These are phyloP conservation scores for Tachuris rubrigastra DNA, from an alignment of 2,113 vertebrate genomes.

Conservation along the genomic window DNA sequence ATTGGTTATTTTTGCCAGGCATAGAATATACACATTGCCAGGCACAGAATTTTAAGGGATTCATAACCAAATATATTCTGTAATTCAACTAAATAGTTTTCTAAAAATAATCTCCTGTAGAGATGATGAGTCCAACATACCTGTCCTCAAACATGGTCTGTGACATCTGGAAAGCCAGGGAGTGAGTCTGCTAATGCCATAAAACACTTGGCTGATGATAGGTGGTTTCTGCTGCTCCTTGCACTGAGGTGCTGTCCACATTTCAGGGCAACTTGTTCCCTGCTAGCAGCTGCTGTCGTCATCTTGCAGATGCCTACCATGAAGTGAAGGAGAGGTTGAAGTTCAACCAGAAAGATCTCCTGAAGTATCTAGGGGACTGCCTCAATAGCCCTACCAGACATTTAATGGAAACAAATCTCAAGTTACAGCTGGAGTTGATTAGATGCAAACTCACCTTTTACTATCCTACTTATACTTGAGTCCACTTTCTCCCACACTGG, in stretches of 20 bases:
- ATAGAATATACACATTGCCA: accelerated
- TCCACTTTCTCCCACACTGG: background rate
- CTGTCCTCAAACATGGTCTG: background rate
- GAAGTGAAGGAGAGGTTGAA: background rate
- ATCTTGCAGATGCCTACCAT: background rate
- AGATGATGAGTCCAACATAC: background rate
- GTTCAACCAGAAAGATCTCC: background rate
- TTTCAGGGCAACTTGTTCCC: background rate
- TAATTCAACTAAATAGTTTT: background rate
- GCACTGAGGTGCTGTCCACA: background rate
- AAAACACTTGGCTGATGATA: background rate
- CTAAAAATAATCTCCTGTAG: background rate
- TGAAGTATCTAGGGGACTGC: background rate
- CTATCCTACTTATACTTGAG: background rate
- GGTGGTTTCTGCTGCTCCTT: background rate
- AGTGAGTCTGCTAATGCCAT: background rate
- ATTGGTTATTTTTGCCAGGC: background rate
- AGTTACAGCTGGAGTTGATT: background rate
- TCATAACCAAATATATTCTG: background rate
- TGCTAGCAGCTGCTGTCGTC: background rate
- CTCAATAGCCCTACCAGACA: background rate
- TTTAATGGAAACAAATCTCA: background rate
- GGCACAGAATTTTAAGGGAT: background rate
- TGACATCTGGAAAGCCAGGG: background rate
- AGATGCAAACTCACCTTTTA: background rate